Conservation (phyloP, 2,888 invertebrate genomes). For the Ophioninae sp. region DNA sequence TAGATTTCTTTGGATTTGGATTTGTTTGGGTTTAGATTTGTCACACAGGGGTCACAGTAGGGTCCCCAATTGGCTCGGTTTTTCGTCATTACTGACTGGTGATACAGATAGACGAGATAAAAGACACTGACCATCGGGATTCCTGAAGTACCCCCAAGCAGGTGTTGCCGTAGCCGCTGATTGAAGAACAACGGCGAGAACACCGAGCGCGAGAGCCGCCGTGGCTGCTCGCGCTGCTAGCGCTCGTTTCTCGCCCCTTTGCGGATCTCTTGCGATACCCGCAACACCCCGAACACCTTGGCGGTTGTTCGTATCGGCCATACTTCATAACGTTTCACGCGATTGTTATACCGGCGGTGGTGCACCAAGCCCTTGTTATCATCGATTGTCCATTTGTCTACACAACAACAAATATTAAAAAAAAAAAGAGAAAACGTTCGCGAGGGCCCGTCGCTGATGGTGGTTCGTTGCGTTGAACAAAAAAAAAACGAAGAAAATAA, state of each 20-base stretch:
- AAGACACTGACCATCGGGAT: conserved; percentile 84
- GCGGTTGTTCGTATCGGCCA: conserved; percentile 79
- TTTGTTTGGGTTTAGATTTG: no score
- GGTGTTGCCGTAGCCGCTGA: conserved; percentile 92
- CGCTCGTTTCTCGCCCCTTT: conserved; percentile 75
- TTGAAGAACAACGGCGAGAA: conserved; percentile 87
- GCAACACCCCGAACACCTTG: conserved; percentile 77
- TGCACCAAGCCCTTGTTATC: conserved; percentile 25
- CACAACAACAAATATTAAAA: neutral
- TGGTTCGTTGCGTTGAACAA: neutral
- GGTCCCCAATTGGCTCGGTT: neutral
- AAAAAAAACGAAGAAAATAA: neutral
- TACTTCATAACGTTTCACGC: conserved; percentile 78
- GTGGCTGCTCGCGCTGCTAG: conserved; percentile 80
- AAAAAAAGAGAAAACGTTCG: neutral
- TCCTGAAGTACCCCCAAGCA: conserved; percentile 93
- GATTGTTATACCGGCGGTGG: conserved; percentile 50
- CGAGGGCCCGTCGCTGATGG: neutral
- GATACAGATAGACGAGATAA: neutral
- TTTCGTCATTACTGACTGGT: neutral
- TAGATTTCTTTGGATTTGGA: no score
- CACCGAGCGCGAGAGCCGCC: conserved; percentile 76
- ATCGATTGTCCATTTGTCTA: neutral
- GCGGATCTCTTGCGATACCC: conserved; percentile 75
- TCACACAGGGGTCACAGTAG: no score